phyloP scores from a whole-genome alignment of 2,888 invertebrate genomes.

The Pachliopta kotzebuea region DNA sequence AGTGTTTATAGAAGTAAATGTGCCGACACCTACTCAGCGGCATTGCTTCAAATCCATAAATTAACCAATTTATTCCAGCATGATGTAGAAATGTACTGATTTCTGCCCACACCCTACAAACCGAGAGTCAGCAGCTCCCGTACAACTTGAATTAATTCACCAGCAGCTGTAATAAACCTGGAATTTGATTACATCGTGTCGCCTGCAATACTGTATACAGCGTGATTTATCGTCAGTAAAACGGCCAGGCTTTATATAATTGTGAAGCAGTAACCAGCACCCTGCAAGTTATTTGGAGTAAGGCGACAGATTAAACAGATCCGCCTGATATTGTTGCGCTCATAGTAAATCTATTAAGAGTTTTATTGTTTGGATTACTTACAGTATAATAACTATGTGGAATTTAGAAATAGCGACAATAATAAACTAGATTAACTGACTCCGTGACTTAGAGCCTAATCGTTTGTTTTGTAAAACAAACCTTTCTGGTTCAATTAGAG shows the following conservation, averaged over 20 bases:
- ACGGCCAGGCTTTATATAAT: conserved; percentile 27
- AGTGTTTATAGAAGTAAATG: background rate
- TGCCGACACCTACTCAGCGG: background rate
- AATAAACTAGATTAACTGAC: background rate
- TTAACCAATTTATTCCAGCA: conserved; percentile 17
- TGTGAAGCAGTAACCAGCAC: conserved; percentile 23
- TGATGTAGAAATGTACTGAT: conserved; percentile 21
- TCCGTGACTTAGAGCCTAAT: background rate
- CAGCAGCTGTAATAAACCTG: conserved; percentile 26
- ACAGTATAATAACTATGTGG: background rate
- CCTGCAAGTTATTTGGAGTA: conserved; percentile 21
- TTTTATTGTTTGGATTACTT: conserved; percentile 15
- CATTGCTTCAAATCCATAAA: conserved; percentile 14
- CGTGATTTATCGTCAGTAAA: conserved; percentile 27
- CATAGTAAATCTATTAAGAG: conserved; percentile 7
- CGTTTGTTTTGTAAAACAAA: no score
- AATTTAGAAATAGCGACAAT: conserved; percentile 1
- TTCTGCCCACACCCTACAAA: conserved; percentile 23
- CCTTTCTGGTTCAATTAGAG: no score
- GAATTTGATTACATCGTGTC: conserved; percentile 25
- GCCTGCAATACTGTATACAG: conserved; percentile 17
- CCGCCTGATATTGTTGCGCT: conserved; percentile 11
- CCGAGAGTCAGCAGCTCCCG: conserved; percentile 13
- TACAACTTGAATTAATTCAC: conserved; percentile 29
- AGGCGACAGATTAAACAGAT: conserved; percentile 17